Evolutionary conservation across 2,113 vertebrate species (phyloP), one percentile per base, ranked within the genome.

Genomic region (Sylvilagus bachmani): DNA sequence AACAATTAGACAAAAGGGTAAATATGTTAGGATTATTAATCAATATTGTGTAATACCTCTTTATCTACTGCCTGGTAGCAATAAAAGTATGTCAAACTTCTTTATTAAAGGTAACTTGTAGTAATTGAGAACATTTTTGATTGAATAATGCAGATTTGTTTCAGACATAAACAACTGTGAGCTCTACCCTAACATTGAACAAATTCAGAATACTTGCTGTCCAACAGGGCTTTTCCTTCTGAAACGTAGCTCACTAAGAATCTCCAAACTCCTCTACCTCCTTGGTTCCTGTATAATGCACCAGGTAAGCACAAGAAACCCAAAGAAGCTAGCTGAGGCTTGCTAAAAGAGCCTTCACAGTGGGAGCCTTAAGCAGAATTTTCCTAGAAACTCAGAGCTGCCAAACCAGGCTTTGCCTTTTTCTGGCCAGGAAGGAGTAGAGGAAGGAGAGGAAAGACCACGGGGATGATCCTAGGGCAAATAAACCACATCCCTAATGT

Each of bases 11-110:
- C 96, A 97, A 98, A 95, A 81, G 93, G 90, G 19, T 22, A 96
- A 93, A 95, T 66, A 96, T 89, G 5, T 44, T 97, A 90, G 89
- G 89, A 97, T 96, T 98, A 95, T 97, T 97, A 97, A 95, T 95
- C 92, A 94, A 94, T 97, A 97, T 97, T 98, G 83, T 97, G 89
- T 97, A 95, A 92, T 96, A 97, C 61, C 79, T 97, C 98, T 98
- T 98, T 98, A 96, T 97, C 96, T 98, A 67, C 91, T 98, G 66
- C 97, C 96, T 98, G 92, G 67, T 97, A 97, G 97, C 98, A 98
- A 97, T 97, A 98, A 98, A 98, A 98, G 91, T 80, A 94, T 77
- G 96, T 97, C 98, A 95, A 95, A 83, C 80, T 96, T 98, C 6
- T 97, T 97, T 96, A 98, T 97, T 98, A 97, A 98, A 98, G 97